A percentile compares a stretch with the other conserved stretches of the same genome.
phyloP scores from a whole-genome alignment of 2,888 invertebrate species.

The Aleiodes leptofemur region DNA sequence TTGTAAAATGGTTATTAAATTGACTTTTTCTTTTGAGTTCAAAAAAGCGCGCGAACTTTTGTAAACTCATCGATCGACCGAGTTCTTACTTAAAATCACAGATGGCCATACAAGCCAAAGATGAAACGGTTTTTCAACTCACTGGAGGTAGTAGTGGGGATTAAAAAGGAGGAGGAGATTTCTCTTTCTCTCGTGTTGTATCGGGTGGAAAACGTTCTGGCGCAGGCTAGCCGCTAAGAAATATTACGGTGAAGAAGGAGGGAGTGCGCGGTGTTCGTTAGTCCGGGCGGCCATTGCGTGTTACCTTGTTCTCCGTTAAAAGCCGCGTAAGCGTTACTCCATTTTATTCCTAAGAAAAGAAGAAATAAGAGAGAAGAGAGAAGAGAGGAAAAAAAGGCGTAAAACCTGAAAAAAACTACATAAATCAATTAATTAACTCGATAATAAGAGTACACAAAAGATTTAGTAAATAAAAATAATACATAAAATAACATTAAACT shows the following conservation, averaged over 20 bases:
- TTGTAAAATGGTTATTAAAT: too few species aligned
- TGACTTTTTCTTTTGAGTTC: too few species aligned
- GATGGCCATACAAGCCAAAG: conserved; percentile 16
- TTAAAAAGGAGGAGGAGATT: conserved; percentile 33
- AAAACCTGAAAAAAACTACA: not conserved
- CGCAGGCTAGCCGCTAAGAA: conserved; percentile 8
- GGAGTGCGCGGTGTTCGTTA: conserved; percentile 62
- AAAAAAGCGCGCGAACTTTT: too few species aligned
- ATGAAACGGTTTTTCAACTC: conserved; percentile 11
- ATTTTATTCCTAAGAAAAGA: not conserved
- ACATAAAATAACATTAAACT: too few species aligned
- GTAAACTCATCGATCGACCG: conserved; percentile 21
- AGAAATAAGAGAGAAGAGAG: too few species aligned
- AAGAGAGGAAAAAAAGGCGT: not conserved
- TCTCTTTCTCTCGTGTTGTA: too few species aligned
- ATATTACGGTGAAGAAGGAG: conserved; percentile 54
- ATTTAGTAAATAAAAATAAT: too few species aligned
- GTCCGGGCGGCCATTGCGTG: conserved; percentile 70
- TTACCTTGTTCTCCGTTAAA: conserved; percentile 61
- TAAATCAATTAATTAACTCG: conserved; percentile 22
- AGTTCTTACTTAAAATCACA: conserved; percentile 47
- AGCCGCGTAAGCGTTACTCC: conserved; percentile 61
- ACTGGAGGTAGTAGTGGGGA: conserved; percentile 27
- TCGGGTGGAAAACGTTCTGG: too few species aligned
- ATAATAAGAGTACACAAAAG: too few species aligned